Conservation (phyloP, 2,888 invertebrate genomes). For the Tipula helvola region DNA sequence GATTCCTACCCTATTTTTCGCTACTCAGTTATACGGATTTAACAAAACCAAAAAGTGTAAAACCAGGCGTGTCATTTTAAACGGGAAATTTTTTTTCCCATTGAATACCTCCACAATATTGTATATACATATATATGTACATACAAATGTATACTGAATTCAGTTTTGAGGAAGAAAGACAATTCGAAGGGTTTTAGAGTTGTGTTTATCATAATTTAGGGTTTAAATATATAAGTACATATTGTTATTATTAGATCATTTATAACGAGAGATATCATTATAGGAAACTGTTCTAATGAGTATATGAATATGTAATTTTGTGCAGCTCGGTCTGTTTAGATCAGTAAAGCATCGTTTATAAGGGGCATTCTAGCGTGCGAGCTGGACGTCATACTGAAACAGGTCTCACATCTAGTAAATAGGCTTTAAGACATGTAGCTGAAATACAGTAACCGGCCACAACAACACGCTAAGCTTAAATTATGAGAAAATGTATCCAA, state of each 20-base stretch:
- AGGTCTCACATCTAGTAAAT: too few species aligned
- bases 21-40: neutral
- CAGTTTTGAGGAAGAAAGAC: neutral
- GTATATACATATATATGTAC: too few species aligned
- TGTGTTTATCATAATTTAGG: neutral
- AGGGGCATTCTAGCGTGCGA: too few species aligned
- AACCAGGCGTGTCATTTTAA: neutral
- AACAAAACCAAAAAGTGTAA: slow-evolving; percentile 4
- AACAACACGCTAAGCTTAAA: too few species aligned
- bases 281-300: neutral
- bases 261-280: neutral
- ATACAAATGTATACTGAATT: neutral
- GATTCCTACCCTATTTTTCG: neutral
- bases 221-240: neutral
- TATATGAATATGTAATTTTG: too few species aligned
- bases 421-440: too few species aligned
- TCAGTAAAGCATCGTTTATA: too few species aligned
- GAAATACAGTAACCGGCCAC: too few species aligned
- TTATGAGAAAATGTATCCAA: too few species aligned
- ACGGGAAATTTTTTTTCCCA: neutral
- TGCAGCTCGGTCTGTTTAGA: too few species aligned
- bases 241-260: neutral
- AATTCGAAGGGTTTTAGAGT: neutral
- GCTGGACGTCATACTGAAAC: too few species aligned
- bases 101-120: neutral